Percentiles rank a stretch among this genome's conserved stretches.
Conservation (phyloP, 2,113 vertebrate genomes). For the Micromys minutus region DNA sequence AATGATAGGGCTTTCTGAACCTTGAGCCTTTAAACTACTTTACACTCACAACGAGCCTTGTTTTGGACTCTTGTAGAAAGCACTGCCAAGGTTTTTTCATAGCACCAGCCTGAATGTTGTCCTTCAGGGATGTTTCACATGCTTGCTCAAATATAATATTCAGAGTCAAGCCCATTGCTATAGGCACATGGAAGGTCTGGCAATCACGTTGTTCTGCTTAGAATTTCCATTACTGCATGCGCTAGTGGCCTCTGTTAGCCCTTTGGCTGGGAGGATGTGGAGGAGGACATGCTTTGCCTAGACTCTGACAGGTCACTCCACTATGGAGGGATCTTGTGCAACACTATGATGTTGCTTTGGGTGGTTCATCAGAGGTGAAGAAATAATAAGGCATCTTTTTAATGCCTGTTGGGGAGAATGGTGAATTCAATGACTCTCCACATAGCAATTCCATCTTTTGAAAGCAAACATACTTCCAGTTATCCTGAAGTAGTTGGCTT, state of each 20-base stretch:
- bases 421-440: background rate
- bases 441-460: background rate
- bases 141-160: slow-evolving; percentile 16
- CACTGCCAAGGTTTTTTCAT: background rate
- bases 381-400: slow-evolving; percentile 13
- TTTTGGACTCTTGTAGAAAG: background rate
- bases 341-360: slow-evolving; percentile 9
- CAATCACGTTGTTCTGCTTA: background rate
- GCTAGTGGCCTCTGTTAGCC: background rate
- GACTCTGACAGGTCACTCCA: background rate
- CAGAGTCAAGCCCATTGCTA: background rate
- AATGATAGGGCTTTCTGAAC: background rate
- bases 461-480: background rate
- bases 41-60: background rate
- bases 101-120: background rate
- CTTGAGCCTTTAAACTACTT: background rate
- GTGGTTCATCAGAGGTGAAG: background rate
- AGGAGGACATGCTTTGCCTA: background rate
- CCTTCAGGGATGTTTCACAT: background rate
- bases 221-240: background rate
- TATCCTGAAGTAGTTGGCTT: background rate
- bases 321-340: background rate
- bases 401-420: background rate
- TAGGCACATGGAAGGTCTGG: background rate
- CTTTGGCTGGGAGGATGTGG: background rate